Base-by-base conservation (phyloP, 2,113 vertebrate genomes). In the Neotoma lepida region DNA sequence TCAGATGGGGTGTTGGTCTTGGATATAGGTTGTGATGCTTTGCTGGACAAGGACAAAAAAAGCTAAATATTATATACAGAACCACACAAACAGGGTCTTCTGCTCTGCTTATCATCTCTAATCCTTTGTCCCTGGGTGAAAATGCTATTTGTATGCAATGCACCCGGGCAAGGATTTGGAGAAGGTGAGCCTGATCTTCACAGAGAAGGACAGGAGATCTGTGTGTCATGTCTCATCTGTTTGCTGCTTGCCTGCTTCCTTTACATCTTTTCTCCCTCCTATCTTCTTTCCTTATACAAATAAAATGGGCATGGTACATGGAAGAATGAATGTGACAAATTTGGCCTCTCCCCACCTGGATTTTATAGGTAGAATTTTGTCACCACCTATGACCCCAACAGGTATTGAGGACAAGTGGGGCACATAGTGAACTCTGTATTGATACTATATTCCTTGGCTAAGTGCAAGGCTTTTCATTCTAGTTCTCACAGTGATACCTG, bases 121-220 rank as follows among this genome's bases (percentile, higher is more conserved):
- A 86, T 88, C 41, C 71, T 96, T 92, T 88, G 71, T 93, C 46
- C 86, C 61, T 86, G 86, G 77, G 88, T 92, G 86, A 92, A 63
- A 90, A 51, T 88, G n/a, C 76, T 90, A 66, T 92, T 41, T 90
- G 46, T 90, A 88, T 94, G 92, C 85, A 93, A 6, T 91, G 92
- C 80, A 94, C 96, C 35, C 1, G 64, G 86, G 64, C 76, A 89
- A 88, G 92, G 88, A 58, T 95, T 91, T 82, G 30, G n/a, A 91
- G 74, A 89, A 39, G 63, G 87, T 6, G 71, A 91, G 68, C 39
- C 30, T 58, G n/a, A 51, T 96, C 74, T 96, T 33, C 56, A 0
- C 74, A 35, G 76, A 94, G 70, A 92, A 92, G 54, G 66, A 85
- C 63, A 58, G 89, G 76, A 54, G 68, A 71, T 85, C 35, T 91